phyloP scores from a whole-genome alignment of 1,140 invertebrate genomes.

The Oryzaephilus surinamensis region DNA sequence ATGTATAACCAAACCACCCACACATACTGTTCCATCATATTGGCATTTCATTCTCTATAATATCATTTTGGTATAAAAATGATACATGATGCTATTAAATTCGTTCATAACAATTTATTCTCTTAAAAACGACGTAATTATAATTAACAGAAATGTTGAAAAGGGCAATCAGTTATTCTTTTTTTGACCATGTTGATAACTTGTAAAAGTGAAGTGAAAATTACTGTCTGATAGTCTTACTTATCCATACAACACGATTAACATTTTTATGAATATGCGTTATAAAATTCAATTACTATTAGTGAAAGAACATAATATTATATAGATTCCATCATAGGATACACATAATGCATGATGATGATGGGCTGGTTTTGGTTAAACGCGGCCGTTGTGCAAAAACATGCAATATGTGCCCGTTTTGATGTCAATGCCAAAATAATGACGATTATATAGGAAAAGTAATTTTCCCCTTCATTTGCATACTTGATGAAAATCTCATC shows the following conservation, averaged over 20 bases:
- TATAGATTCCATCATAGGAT: too few species aligned
- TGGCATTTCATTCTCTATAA: conserved; percentile 4
- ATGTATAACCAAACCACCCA: conserved; percentile 6
- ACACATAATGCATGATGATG: conserved; percentile 12
- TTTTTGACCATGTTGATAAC: too few species aligned
- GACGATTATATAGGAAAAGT: conserved; percentile 41
- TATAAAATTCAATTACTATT: neutral
- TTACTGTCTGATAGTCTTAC: too few species aligned
- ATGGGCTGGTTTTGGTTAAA: neutral
- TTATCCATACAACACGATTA: too few species aligned
- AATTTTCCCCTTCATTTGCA: conserved; percentile 40
- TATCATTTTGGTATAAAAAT: neutral
- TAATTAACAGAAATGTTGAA: too few species aligned
- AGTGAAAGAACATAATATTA: neutral
- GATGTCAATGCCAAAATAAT: conserved; percentile 40
- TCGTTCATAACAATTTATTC: too few species aligned
- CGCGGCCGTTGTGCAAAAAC: conserved; percentile 22
- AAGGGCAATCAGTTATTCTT: too few species aligned
- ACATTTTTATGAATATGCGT: neutral
- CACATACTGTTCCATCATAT: conserved; percentile 1
- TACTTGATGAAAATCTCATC: conserved; percentile 40
- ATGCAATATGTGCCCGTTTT: conserved; percentile 33
- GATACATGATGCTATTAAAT: neutral
- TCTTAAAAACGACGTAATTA: too few species aligned
- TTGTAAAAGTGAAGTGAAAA: too few species aligned